phyloP scores from a whole-genome alignment of 2,888 invertebrate species.

The Pyrrhia umbra region DNA sequence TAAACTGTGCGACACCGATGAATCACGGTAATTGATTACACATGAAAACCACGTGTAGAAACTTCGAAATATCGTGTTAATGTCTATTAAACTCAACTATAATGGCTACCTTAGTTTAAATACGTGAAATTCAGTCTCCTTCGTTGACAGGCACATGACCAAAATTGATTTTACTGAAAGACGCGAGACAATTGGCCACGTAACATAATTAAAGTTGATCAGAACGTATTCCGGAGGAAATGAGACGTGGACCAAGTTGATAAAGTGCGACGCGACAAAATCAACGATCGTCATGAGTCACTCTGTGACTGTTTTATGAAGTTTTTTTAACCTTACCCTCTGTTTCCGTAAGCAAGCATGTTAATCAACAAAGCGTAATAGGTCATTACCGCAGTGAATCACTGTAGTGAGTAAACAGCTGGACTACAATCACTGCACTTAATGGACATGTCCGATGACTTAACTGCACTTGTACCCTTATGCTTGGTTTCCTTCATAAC shows the following conservation, averaged over 20 bases:
- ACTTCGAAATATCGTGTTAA: constrained; percentile 42
- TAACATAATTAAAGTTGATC: constrained; percentile 55
- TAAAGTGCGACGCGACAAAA: constrained; percentile 63
- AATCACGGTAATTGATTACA: constrained; percentile 48
- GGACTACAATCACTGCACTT: constrained; percentile 27
- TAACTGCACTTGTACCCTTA: constrained; percentile 26
- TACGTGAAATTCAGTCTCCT: too few relatives aligned
- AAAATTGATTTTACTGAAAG: neutral
- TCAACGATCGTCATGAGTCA: constrained; percentile 67
- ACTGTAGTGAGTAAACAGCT: constrained; percentile 41
- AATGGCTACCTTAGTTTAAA: too few relatives aligned
- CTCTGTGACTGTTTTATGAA: constrained; percentile 20
- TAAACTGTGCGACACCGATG: constrained; percentile 44
- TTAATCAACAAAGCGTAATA: constrained; percentile 44
- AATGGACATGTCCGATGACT: constrained; percentile 40
- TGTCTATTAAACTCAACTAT: too few relatives aligned
- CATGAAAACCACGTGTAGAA: constrained; percentile 38
- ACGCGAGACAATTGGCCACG: neutral
- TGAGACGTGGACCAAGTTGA: constrained; percentile 45
- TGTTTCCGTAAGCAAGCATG: constrained; percentile 34
- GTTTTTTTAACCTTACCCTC: constrained; percentile 32
- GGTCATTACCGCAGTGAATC: constrained; percentile 53
- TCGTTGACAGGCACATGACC: too few relatives aligned
- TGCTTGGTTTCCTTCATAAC: constrained; percentile 22
- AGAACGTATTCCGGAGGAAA: constrained; percentile 62